Evolutionary conservation across 2,797 vertebrate genomes (phyloP).

Genomic region (Sorex maritimensis): DNA sequence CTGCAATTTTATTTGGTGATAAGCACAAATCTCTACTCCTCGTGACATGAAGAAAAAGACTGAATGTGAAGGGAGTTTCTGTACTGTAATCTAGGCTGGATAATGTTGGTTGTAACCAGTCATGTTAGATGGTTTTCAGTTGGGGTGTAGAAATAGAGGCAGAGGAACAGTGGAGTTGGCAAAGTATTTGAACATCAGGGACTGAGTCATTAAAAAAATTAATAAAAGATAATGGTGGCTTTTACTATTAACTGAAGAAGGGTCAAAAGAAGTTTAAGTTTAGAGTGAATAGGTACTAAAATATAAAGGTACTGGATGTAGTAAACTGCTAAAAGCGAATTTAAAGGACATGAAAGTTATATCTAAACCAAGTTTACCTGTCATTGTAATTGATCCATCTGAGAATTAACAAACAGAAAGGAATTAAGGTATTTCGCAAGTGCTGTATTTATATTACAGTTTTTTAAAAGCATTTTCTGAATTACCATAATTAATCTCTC

Average conservation of each 20-base stretch:
- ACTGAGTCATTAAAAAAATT: conserved; percentile 83
- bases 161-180: conserved; percentile 88
- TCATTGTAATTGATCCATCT: conserved; percentile 83
- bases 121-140: conserved; percentile 88
- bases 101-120: conserved; percentile 88
- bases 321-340: conserved; percentile 82
- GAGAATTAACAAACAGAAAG: conserved; percentile 84
- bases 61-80: conserved; percentile 98
- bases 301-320: conserved; percentile 84
- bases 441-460: conserved; percentile 88
- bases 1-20: conserved; percentile 99
- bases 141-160: conserved; percentile 89
- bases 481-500: conserved; percentile 84
- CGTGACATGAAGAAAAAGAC: conserved; percentile 98
- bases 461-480: conserved; percentile 85
- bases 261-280: conserved; percentile 88
- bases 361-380: conserved; percentile 85
- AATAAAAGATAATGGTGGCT: conserved; percentile 89
- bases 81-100: conserved; percentile 96
- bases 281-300: conserved; percentile 82
- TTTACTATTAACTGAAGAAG: conserved; percentile 85
- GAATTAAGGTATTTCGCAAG: conserved; percentile 90
- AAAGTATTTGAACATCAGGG: conserved; percentile 86
- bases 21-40: conserved; percentile 99
- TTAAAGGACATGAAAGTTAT: conserved; percentile 72